Evolutionary conservation across 2,888 invertebrate genomes (phyloP).

Genomic region (Leucophenga montana): DNA sequence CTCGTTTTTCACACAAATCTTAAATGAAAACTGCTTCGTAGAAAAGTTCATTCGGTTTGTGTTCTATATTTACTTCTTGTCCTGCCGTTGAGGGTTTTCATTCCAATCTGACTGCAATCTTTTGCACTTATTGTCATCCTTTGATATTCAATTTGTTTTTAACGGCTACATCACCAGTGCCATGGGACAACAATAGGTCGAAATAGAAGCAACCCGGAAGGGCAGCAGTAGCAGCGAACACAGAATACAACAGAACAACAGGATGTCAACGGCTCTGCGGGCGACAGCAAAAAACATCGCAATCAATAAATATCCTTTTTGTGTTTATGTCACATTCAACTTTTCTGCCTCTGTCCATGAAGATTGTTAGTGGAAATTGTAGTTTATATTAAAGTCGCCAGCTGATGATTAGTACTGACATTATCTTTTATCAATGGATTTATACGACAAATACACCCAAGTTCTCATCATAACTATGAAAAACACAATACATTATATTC

Average conservation of each 20-base stretch:
- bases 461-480: too few species aligned
- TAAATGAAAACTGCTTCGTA: neutral
- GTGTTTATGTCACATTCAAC: conserved; percentile 17
- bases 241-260: neutral
- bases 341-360: neutral
- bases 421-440: neutral
- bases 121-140: neutral
- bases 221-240: neutral
- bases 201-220: neutral
- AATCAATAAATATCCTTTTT: conserved; percentile 21
- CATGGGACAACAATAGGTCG: neutral
- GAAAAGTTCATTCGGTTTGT: neutral
- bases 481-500: too few species aligned
- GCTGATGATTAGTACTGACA: conserved; percentile 9
- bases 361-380: neutral
- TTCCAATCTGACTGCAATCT: neutral
- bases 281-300: neutral
- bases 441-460: neutral
- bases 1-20: neutral
- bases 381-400: neutral
- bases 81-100: neutral
- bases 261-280: neutral
- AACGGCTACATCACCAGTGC: neutral
- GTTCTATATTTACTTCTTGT: neutral
- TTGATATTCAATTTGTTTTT: conserved; percentile 2